phyloP scores from a whole-genome alignment of 2,113 vertebrate species.

The Mormyrus iriodes region DNA sequence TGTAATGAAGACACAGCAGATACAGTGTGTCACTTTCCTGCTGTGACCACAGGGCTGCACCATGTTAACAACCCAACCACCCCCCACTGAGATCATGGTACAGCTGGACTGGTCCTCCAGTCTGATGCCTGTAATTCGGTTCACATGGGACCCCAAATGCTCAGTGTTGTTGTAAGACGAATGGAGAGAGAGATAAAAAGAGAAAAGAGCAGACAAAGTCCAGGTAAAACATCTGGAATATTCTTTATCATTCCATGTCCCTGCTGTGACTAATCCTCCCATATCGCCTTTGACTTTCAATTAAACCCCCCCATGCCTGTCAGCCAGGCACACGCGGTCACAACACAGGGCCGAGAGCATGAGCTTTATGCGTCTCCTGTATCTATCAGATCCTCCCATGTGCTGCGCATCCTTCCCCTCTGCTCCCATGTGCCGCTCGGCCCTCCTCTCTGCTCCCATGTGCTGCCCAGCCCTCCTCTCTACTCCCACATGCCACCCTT shows the following conservation, averaged over 20 bases:
- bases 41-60: neutral
- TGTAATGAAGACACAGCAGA: neutral
- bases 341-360: neutral
- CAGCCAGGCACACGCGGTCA: neutral
- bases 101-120: neutral
- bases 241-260: neutral
- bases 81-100: neutral
- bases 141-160: neutral
- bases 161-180: neutral
- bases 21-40: neutral
- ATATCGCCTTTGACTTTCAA: neutral
- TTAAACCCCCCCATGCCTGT: neutral
- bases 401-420: neutral
- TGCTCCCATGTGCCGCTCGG: no score
- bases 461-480: neutral
- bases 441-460: neutral
- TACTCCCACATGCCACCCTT: neutral
- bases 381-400: conserved; percentile 4
- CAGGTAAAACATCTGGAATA: neutral
- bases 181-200: neutral
- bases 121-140: neutral
- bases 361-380: neutral
- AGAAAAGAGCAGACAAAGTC: neutral
- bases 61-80: neutral
- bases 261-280: neutral